Evolutionary conservation across 2,888 invertebrate genomes (phyloP).

Genomic region (Rhingia campestris): DNA sequence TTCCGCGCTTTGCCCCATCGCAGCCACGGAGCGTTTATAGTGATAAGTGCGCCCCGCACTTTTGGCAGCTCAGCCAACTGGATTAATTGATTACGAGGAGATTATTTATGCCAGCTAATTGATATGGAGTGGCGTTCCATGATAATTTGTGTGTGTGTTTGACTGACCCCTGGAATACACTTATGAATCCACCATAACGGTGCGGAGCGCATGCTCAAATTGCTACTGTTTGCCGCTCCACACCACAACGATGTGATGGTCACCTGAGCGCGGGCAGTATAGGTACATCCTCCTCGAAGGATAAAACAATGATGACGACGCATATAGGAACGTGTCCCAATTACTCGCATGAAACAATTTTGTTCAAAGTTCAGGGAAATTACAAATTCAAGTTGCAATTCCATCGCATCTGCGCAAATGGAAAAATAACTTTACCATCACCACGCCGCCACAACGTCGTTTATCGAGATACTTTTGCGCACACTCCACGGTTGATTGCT

Average conservation of each 20-base stretch:
- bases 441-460: constrained; percentile 24
- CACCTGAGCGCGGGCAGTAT: not conserved
- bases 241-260: not conserved
- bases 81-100: constrained; percentile 62
- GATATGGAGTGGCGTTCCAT: constrained; percentile 37
- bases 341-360: constrained; percentile 55
- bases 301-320: constrained; percentile 18
- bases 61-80: constrained; percentile 57
- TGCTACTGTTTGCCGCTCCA: constrained; percentile 48
- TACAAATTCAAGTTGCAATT: constrained; percentile 65
- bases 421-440: constrained; percentile 47
- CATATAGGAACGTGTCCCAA: constrained; percentile 58
- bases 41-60: constrained; percentile 53
- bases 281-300: not conserved
- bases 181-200: not conserved
- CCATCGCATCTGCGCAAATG: constrained; percentile 51
- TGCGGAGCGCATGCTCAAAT: constrained; percentile 12
- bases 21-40: not conserved
- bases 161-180: constrained; percentile 9
- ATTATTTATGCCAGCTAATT: constrained; percentile 47
- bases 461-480: constrained; percentile 53
- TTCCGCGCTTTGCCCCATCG: constrained; percentile 29
- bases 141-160: not conserved
- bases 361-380: constrained; percentile 48
- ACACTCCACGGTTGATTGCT: constrained; percentile 68